phyloP scores from a whole-genome alignment of 64 coral and sea anemone species.

The Acropora yongei region DNA sequence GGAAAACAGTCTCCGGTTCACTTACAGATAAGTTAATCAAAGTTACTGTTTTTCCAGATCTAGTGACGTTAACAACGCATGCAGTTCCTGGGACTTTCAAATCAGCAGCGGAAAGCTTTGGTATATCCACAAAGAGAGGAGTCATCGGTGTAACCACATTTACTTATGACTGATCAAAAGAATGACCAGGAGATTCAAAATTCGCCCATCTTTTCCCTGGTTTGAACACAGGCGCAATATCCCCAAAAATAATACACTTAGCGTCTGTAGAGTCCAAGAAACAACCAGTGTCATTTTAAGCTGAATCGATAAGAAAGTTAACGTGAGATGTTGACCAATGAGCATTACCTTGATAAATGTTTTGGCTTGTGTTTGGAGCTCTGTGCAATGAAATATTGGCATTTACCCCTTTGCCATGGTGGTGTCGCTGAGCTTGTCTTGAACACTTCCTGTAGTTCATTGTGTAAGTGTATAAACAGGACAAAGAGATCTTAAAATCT shows the following conservation, averaged over 20 bases:
- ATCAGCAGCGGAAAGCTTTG: background rate
- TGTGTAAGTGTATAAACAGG: conserved; percentile 69
- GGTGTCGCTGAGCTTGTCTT: conserved; percentile 56
- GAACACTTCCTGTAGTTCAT: conserved; percentile 70
- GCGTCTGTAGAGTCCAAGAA: conserved; percentile 61
- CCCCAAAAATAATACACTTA: conserved; percentile 22
- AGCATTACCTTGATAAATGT: conserved; percentile 30
- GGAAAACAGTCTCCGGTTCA: conserved; percentile 31
- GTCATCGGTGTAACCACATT: conserved; percentile 65
- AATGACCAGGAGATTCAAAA: conserved; percentile 41
- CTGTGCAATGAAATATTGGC: conserved; percentile 65
- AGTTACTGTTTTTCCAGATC: conserved; percentile 52
- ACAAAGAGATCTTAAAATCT: conserved; percentile 45
- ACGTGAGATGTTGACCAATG: conserved; percentile 56
- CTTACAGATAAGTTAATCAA: conserved; percentile 52
- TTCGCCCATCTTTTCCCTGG: conserved; percentile 24
- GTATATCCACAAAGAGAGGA: conserved; percentile 53
- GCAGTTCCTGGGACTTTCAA: background rate
- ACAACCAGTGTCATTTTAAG: background rate
- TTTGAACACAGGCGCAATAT: conserved; percentile 57
- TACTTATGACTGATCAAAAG: conserved; percentile 36
- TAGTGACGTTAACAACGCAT: conserved; percentile 35
- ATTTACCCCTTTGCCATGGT: conserved; percentile 46
- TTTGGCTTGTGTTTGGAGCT: conserved; percentile 34
- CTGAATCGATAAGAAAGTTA: conserved; percentile 43